A percentile compares a stretch with the other conserved stretches of the same genome.
These are phyloP conservation scores for Hypsopygia costalis DNA, from an alignment of 2,888 invertebrate species.

Conservation along the genomic window DNA sequence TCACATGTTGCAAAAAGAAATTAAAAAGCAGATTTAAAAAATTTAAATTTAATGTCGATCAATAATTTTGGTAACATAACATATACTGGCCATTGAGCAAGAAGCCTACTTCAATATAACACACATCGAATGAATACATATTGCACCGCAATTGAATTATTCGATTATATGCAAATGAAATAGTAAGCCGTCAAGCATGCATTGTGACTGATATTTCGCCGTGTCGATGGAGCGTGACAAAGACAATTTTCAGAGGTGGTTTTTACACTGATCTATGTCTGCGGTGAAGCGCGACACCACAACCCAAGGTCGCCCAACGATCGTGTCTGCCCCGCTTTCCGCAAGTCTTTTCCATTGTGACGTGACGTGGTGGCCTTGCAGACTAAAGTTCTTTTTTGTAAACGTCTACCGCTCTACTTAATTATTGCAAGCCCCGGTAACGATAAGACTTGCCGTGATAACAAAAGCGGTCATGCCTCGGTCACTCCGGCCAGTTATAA, in stretches of 20 bases:
- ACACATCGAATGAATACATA: no score
- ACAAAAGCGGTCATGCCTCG: conserved; percentile 30
- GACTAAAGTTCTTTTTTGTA: conserved; percentile 48
- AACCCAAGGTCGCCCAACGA: conserved; percentile 52
- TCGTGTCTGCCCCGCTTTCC: conserved; percentile 49
- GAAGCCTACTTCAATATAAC: no score
- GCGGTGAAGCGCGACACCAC: conserved; percentile 56
- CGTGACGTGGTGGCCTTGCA: conserved; percentile 45
- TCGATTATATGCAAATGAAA: conserved; percentile 17
- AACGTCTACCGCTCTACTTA: conserved; percentile 27
- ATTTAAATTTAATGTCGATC: no score
- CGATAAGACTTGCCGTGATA: conserved; percentile 32
- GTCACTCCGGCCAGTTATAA: conserved; percentile 18
- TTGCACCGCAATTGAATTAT: no score
- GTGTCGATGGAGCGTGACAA: conserved; percentile 47
- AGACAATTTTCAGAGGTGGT: conserved; percentile 38
- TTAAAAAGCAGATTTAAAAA: no score
- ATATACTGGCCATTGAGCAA: no score
- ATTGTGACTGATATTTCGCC: conserved; percentile 15
- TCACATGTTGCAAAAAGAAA: no score
- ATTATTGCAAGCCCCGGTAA: conserved; percentile 29
- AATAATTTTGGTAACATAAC: no score
- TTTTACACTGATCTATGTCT: conserved; percentile 45
- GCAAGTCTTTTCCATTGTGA: conserved; percentile 40
- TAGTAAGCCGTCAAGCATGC: conserved; percentile 12